Base-by-base conservation (phyloP, 2,888 invertebrate species). In the Napeogenes sylphis region DNA sequence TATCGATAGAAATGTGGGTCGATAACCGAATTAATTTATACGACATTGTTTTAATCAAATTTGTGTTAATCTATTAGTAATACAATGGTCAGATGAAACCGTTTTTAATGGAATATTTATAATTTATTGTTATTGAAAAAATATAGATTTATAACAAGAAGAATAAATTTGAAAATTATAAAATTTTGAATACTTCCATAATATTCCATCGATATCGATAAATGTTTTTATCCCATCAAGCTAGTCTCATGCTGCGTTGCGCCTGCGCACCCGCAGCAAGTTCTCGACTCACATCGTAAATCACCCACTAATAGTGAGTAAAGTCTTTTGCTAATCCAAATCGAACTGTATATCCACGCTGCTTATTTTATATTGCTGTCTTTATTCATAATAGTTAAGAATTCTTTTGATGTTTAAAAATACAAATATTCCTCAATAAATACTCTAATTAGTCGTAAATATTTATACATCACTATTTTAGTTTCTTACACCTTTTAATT, bases 311-410 rank as follows among this genome's bases (percentile, higher is more conserved):
- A 89, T 88, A 87, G 87, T 84, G 84, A 80, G 84, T 84, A 85
- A 87, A 85, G 82, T 84, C 85, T 85, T 85, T 87, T 85, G 89
- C 89, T 88, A 89, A 90, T 89, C 87, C 85, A 83, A 83, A 78
- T 79, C 82, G 76, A 83, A 84, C 81, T 75, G 78, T 74, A 75
- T 55, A 58, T 30, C 62, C 46, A 14, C 42, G 55, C 12, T 42
- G 55, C 38, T 51, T 55, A 55, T 55, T 33, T 55, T 46, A 58
- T 58, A 47, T 62, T 58, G 55, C 55, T 62, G 58, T 47, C 55
- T 33, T 51, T 42, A n/a, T 62, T 58, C 42, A 32, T 33, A 58
- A 62, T 12, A 42, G 8, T 42, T 42, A 42, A 6, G 42, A 10
- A 10, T 42, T 42, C 42, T 42, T 42, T 42, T 6, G 30, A 47